Conservation (phyloP, 2,888 invertebrate species). For the Gymnoscelis rufifasciata region DNA sequence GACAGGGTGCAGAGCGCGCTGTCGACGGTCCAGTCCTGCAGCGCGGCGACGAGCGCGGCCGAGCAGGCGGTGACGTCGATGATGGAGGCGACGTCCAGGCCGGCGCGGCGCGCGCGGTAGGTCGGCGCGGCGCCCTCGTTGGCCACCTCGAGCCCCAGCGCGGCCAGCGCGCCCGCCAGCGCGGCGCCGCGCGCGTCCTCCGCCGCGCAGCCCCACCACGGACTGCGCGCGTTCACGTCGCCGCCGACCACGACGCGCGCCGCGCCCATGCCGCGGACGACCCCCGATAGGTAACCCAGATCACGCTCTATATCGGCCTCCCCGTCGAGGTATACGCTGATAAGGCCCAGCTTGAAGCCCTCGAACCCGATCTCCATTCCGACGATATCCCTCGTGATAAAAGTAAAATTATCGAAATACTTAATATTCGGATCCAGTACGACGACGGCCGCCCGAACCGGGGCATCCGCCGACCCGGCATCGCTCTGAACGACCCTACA, state of each 20-base stretch:
- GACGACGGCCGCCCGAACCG: neutral
- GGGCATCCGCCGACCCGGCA: neutral
- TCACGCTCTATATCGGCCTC: neutral
- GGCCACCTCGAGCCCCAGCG: conserved; percentile 1
- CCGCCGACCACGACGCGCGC: neutral
- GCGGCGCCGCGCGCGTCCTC: conserved; percentile 6
- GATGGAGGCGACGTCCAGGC: neutral
- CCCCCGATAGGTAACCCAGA: neutral
- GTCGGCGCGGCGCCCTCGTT: conserved; percentile 1
- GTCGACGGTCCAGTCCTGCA: conserved; percentile 1
- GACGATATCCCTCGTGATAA: neutral
- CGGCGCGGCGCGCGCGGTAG: neutral
- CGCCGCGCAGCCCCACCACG: conserved; percentile 8
- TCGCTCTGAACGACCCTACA: neutral
- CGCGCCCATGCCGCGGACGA: neutral
- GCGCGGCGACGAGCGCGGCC: neutral
- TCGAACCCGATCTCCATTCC: neutral
- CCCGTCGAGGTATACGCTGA: neutral
- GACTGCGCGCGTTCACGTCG: conserved; percentile 6
- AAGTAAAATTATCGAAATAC: neutral
- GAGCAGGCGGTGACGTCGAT: conserved; percentile 10
- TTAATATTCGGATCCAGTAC: neutral
- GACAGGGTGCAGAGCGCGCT: neutral
- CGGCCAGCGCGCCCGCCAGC: neutral
- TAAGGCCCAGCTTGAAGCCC: neutral